phyloP scores from a whole-genome alignment of 2,888 invertebrate genomes.

The Netelia virgata region DNA sequence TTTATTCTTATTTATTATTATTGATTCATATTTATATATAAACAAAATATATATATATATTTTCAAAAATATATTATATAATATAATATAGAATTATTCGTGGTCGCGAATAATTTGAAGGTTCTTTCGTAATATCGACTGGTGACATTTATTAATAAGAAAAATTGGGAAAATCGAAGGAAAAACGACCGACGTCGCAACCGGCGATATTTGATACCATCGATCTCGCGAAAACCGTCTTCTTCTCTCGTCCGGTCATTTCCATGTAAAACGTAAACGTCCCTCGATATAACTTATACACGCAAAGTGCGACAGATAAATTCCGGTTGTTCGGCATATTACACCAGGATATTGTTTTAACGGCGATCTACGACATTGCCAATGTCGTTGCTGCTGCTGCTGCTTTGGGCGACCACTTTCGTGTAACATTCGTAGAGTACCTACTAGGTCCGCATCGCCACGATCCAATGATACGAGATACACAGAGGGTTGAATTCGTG shows the following conservation, averaged over 20 bases:
- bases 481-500: constrained; percentile 15
- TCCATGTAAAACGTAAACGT: background rate
- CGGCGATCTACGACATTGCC: constrained; percentile 50
- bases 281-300: constrained; percentile 20
- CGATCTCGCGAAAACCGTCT: background rate
- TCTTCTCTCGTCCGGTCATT: background rate
- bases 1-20: background rate
- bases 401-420: background rate
- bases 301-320: constrained; percentile 45
- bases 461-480: constrained; percentile 41
- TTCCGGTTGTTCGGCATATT: constrained; percentile 43
- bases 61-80: too few species aligned
- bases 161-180: background rate
- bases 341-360: constrained; percentile 59
- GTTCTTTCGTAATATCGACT: too few species aligned
- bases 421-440: constrained; percentile 2
- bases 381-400: constrained; percentile 14
- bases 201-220: background rate
- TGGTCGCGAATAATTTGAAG: too few species aligned
- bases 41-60: too few species aligned
- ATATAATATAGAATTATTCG: too few species aligned
- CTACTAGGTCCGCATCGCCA: constrained; percentile 4
- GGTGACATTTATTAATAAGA: background rate
- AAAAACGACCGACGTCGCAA: too few species aligned
- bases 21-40: background rate